Conservation (phyloP, 2,113 vertebrate species). For the Myotis brandtii region DNA sequence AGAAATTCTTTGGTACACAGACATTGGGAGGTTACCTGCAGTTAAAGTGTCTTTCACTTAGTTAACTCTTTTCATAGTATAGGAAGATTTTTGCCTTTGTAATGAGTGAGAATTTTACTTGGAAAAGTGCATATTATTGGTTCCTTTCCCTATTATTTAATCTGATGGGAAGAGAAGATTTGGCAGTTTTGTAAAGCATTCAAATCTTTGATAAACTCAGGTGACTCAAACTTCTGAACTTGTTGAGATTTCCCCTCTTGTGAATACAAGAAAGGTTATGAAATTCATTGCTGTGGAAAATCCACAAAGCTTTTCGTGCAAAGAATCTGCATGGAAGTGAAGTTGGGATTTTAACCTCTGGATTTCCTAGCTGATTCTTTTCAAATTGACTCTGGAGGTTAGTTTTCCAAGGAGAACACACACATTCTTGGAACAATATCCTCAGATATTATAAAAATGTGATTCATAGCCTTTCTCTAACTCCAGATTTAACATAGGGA, state of each 20-base stretch:
- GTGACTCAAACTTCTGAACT: constrained; percentile 1
- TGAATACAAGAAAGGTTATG: constrained; percentile 20
- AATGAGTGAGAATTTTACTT: neutral
- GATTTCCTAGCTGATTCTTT: constrained; percentile 58
- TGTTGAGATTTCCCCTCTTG: constrained; percentile 31
- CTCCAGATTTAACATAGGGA: neutral
- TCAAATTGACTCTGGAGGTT: constrained; percentile 19
- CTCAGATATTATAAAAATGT: constrained; percentile 53
- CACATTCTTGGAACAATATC: neutral
- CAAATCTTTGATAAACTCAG: neutral
- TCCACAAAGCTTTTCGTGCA: neutral
- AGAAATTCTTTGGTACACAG: neutral
- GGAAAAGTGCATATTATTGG: neutral
- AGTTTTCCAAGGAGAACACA: constrained; percentile 49
- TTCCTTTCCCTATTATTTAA: neutral
- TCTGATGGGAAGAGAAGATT: neutral
- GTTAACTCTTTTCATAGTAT: neutral
- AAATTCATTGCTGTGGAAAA: neutral
- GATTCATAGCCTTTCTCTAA: constrained; percentile 47
- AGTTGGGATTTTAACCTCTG: constrained; percentile 63
- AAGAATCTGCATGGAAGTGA: neutral
- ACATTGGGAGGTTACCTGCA: neutral
- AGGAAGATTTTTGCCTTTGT: neutral
- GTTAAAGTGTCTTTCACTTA: neutral
- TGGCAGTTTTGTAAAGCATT: constrained; percentile 28